These are phyloP conservation scores for Centropristis striata DNA, from an alignment of 2,113 vertebrate genomes.

Conservation along the genomic window DNA sequence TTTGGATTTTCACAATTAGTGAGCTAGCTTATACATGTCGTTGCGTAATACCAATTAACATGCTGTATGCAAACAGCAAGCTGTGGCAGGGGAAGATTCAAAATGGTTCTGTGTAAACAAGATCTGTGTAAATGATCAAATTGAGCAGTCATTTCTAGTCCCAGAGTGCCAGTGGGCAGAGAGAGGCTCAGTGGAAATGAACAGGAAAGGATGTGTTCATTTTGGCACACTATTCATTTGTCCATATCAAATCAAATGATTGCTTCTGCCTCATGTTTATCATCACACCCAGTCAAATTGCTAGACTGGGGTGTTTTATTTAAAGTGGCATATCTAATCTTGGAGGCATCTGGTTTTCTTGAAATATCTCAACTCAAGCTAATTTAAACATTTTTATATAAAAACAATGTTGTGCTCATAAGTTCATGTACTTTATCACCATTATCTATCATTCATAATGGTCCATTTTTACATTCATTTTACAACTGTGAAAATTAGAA, in stretches of 20 bases:
- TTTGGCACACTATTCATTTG: conserved; percentile 31
- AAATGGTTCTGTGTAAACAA: conserved; percentile 47
- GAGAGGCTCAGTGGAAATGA: conserved; percentile 28
- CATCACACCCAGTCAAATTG: conserved; percentile 4
- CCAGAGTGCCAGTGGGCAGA: conserved; percentile 32
- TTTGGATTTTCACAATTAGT: conserved; percentile 54
- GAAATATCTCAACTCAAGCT: not conserved
- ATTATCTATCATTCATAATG: no score
- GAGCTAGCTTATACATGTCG: conserved; percentile 23
- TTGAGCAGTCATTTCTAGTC: conserved; percentile 26
- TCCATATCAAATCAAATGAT: conserved; percentile 58
- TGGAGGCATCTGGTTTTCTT: not conserved
- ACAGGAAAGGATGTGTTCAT: conserved; percentile 24
- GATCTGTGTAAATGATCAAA: conserved; percentile 53
- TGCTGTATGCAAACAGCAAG: conserved; percentile 21
- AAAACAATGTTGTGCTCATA: not conserved
- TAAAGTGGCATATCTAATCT: conserved; percentile 19
- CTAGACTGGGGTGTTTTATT: conserved; percentile 25
- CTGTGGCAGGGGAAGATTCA: conserved; percentile 23
- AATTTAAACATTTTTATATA: not conserved
- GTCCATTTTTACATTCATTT: not conserved
- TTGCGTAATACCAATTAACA: conserved; percentile 46
- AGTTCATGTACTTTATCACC: conserved; percentile 11
- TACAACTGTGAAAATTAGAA: not conserved
- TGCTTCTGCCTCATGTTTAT: conserved; percentile 43